phyloP scores from a whole-genome alignment of 2,797 vertebrate genomes.

The Danio choprae region DNA sequence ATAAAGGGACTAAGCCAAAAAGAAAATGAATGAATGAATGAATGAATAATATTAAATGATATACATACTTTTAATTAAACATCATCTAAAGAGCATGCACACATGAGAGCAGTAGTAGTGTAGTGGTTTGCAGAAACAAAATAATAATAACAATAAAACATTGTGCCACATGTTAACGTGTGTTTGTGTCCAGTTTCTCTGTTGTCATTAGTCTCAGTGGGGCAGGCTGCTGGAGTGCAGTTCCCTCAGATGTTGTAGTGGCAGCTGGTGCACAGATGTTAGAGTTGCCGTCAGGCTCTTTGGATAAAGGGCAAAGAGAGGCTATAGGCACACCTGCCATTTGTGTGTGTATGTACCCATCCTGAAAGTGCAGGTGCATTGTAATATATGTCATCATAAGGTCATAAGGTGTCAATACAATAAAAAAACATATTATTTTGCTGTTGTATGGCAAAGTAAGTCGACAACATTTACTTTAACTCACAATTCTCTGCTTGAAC shows the following conservation, averaged over 20 bases:
- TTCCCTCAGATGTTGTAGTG: conserved; percentile 44
- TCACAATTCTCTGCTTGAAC: neutral
- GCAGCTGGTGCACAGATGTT: conserved; percentile 54
- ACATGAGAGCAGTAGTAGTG: neutral
- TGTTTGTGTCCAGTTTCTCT: conserved; percentile 5
- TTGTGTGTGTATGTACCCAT: neutral
- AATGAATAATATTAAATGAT: no score
- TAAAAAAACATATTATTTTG: neutral
- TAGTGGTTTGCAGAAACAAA: neutral
- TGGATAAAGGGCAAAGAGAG: conserved; percentile 31
- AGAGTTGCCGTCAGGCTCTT: conserved; percentile 19
- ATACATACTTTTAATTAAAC: no score
- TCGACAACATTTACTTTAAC: no score
- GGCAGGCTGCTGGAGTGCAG: conserved; percentile 17
- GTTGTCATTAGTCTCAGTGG: conserved; percentile 30
- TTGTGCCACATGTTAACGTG: neutral
- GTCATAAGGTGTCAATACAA: no score
- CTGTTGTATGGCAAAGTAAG: neutral
- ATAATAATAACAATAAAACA: neutral
- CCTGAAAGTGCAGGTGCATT: neutral
- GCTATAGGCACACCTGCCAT: conserved; percentile 29
- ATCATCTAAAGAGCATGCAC: no score
- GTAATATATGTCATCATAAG: neutral
- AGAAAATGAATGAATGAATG: no score
- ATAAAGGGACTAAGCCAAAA: no score